Evolutionary conservation across 2,888 invertebrate species (phyloP).

Genomic region (Eilema sororculum): DNA sequence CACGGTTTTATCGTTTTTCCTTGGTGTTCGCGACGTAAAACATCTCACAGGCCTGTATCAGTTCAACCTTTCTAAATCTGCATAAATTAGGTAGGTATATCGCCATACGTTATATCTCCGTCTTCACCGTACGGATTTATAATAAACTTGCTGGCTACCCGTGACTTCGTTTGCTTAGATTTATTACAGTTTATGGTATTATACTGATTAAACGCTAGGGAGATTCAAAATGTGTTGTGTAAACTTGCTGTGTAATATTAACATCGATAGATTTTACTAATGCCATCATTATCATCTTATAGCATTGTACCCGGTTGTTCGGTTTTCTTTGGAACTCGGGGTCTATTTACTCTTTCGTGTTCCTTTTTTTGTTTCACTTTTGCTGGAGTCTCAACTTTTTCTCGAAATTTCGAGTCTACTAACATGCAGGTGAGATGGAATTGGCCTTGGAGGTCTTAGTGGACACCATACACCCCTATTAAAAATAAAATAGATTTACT

Average conservation of each 20-base stretch:
- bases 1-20: constrained; percentile 60
- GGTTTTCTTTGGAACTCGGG: too few species aligned
- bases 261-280: neutral
- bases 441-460: too few species aligned
- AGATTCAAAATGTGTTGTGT: neutral
- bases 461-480: too few species aligned
- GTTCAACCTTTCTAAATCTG: constrained; percentile 35
- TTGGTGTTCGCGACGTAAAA: constrained; percentile 46
- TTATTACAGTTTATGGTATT: constrained; percentile 4
- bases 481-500: too few species aligned
- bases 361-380: neutral
- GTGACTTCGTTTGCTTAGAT: neutral
- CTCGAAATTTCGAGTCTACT: too few species aligned
- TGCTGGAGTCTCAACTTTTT: too few species aligned
- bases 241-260: neutral
- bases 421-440: too few species aligned
- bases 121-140: constrained; percentile 32
- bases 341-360: neutral
- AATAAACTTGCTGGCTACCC: constrained; percentile 21
- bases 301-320: too few species aligned
- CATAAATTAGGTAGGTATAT: constrained; percentile 32
- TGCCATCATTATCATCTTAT: neutral
- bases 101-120: constrained; percentile 28
- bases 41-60: constrained; percentile 29
- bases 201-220: neutral